Evolutionary conservation across 2,888 invertebrate genomes (phyloP).

Genomic region (Mimas tiliae): DNA sequence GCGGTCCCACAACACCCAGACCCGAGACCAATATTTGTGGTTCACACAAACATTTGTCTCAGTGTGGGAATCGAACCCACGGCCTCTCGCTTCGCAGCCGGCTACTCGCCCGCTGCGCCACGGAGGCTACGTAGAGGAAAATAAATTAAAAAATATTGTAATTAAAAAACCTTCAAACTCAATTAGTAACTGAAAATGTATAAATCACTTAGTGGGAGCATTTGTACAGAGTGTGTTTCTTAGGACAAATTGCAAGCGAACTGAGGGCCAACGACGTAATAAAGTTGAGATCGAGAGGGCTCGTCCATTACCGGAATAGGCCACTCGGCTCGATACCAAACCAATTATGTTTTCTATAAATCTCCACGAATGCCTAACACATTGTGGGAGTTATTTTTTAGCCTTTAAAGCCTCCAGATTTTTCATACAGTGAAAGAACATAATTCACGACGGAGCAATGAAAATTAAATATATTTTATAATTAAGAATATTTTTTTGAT

Average conservation of each 20-base stretch:
- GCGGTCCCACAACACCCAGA: too few species aligned
- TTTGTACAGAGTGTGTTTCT: slow-evolving; percentile 36
- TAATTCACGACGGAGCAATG: too few species aligned
- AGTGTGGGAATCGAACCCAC: too few species aligned
- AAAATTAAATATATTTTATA: too few species aligned
- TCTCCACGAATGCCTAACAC: slow-evolving; percentile 38
- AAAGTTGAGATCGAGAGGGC: slow-evolving; percentile 51
- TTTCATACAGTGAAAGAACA: neutral
- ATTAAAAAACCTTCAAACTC: neutral
- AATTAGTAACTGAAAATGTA: slow-evolving; percentile 30
- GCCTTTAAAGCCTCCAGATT: neutral
- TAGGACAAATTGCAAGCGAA: slow-evolving; percentile 43
- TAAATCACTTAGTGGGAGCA: slow-evolving; percentile 41
- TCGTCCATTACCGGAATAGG: slow-evolving; percentile 66
- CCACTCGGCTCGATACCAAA: slow-evolving; percentile 56
- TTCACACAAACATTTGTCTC: too few species aligned
- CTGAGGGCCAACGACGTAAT: slow-evolving; percentile 42
- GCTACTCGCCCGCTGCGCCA: too few species aligned
- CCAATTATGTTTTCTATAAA: slow-evolving; percentile 67
- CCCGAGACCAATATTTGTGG: too few species aligned
- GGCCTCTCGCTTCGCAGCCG: too few species aligned
- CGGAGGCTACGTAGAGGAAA: too few species aligned
- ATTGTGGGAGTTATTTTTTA: slow-evolving; percentile 19
- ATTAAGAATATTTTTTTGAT: too few species aligned
- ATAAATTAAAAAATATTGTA: neutral